phyloP scores from a whole-genome alignment of 2,888 invertebrate species.

The Lutraria lutraria region DNA sequence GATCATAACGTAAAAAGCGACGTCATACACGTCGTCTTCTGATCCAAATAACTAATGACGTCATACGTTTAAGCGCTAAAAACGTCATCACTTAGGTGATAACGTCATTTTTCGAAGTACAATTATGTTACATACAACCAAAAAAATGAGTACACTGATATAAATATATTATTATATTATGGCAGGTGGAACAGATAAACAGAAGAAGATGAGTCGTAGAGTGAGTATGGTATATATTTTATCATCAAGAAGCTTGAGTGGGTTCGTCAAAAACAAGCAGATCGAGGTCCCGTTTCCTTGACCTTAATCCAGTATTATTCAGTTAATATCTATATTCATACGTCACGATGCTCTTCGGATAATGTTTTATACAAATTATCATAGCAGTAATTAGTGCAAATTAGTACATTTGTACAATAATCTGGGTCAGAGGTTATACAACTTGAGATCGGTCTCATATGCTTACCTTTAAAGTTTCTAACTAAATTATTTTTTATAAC shows the following conservation, averaged over 20 bases:
- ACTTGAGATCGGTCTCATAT: too few species aligned
- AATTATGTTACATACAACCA: background rate
- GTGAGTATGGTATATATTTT: background rate
- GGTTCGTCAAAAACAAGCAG: background rate
- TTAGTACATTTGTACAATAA: too few species aligned
- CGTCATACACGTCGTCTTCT: background rate
- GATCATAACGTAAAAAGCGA: background rate
- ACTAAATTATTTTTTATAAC: too few species aligned
- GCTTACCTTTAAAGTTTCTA: too few species aligned
- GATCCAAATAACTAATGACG: background rate
- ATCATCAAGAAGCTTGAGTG: background rate
- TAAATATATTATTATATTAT: background rate
- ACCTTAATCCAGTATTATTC: background rate
- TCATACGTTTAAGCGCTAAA: background rate
- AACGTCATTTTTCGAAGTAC: background rate
- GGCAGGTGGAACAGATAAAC: conserved; percentile 16
- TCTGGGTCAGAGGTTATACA: too few species aligned
- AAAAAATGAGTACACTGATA: background rate
- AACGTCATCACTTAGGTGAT: conserved; percentile 3
- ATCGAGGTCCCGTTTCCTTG: background rate
- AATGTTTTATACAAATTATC: background rate
- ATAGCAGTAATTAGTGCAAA: too few species aligned
- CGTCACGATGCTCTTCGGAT: background rate
- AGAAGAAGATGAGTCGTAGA: conserved; percentile 4
- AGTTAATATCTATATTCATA: background rate